Base-by-base conservation (phyloP, 2,888 invertebrate species). In the Microctonus aethiopoides region DNA sequence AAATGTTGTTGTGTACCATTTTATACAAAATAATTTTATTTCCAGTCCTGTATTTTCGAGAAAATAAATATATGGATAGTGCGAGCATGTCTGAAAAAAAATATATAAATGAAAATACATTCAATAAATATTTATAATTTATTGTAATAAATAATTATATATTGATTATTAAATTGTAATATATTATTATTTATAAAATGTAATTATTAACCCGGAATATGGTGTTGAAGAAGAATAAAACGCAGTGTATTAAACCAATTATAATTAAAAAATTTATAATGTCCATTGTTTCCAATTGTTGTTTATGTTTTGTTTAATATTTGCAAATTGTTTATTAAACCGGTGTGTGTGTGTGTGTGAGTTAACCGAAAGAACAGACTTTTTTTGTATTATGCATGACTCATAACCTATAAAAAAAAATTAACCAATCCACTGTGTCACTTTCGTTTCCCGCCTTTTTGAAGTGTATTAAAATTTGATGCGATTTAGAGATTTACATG, bases 1-100 rank as follows among this genome's bases (percentile, higher is more conserved):
- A 77, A 95, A 93, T 5, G 91, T 92, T 22, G 92, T 91, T 0
- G 95, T 95, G 73, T 91, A 92, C 95, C 95, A 95, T 76, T 91
- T 90, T 67, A 95, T 87, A 70, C 91, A 90, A 59, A 95, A 88
- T 68, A 93, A 89, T 73, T 92, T 91, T 36, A 96, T 88, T 80
- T 91, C 91, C 11, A 96, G 80, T 2, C 95, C 95, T 1, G 93
- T 93, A 68, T 92, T 93, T 82, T 93, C 91, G 72, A 95, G 83
- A 81, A 95, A 92, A 75, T 91, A 91, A 75, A 92, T 89, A 83
- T 95, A 95, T 0, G 95, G 94, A 82, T 93, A 93, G 83, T 93
- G 93, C 87, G 93, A 92, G 86, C 95, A 95, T 83, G 93, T 93
- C 95, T 95, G 89, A 75, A 88, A 91, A 71, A 78, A 79, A 32